Conservation (phyloP, 2,113 vertebrate species). For the Forbesichthys papilliferus region DNA sequence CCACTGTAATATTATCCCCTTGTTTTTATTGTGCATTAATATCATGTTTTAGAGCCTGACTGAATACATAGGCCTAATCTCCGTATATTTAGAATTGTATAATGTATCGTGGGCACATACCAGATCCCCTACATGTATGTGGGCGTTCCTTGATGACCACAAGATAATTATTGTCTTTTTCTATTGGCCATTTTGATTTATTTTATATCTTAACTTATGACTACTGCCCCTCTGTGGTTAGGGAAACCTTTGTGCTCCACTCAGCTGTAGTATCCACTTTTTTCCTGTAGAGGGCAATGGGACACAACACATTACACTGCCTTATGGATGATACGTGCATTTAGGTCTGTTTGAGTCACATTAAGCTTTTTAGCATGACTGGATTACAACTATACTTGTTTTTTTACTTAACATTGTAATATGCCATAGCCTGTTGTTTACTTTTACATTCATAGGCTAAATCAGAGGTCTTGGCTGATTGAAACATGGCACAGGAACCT, state of each 20-base stretch:
- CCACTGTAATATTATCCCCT: too few species aligned
- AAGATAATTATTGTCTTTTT: too few species aligned
- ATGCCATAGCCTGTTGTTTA: background rate
- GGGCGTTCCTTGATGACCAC: background rate
- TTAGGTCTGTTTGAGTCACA: background rate
- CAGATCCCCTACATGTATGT: background rate
- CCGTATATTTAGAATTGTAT: too few species aligned
- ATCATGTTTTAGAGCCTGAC: too few species aligned
- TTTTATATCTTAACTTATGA: too few species aligned
- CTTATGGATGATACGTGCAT: background rate
- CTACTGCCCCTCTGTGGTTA: conserved; percentile 6
- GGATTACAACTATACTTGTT: background rate
- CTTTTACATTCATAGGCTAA: too few species aligned
- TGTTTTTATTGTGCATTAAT: too few species aligned
- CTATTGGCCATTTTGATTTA: too few species aligned
- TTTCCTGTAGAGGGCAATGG: conserved; percentile 55
- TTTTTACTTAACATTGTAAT: background rate
- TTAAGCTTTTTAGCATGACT: background rate
- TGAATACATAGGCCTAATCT: too few species aligned
- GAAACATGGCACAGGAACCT: too few species aligned
- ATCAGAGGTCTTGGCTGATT: too few species aligned
- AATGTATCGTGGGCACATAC: too few species aligned
- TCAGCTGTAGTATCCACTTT: background rate
- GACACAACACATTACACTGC: conserved; percentile 37
- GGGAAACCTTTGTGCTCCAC: background rate